A percentile compares a stretch with the other conserved stretches of the same genome.
Conservation (phyloP, 2,888 invertebrate genomes). For the Eristalinus sepulchralis region DNA sequence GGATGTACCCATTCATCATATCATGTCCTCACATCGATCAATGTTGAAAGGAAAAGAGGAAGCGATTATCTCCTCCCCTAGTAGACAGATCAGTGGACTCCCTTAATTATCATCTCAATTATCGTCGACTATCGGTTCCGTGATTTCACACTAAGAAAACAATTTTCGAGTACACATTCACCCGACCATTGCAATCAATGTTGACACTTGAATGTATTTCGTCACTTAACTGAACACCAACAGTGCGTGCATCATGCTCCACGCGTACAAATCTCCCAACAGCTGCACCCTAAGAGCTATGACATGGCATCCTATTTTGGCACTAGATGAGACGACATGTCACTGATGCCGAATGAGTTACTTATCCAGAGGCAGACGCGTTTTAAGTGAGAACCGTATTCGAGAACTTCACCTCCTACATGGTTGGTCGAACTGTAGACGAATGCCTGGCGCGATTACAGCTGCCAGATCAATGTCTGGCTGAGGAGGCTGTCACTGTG, state of each 20-base stretch:
- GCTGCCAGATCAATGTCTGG: conserved; percentile 66
- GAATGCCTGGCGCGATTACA: conserved; percentile 54
- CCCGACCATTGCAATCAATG: conserved; percentile 52
- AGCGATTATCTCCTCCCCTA: conserved; percentile 15
- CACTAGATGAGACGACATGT: conserved; percentile 60
- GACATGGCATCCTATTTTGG: conserved; percentile 58
- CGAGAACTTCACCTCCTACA: conserved; percentile 5
- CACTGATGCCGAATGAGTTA: conserved; percentile 63
- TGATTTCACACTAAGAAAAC: conserved; percentile 35
- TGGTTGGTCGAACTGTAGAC: conserved; percentile 38
- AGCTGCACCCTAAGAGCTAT: conserved; percentile 48
- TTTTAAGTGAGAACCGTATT: conserved; percentile 12
- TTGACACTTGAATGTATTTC: conserved; percentile 69
- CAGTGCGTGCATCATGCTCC: conserved; percentile 15
- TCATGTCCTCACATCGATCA: conserved; percentile 54
- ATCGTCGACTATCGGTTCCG: conserved; percentile 43
- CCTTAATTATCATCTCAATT: conserved; percentile 67
- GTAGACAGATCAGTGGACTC: not conserved
- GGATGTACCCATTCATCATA: conserved; percentile 58
- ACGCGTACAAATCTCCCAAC: conserved; percentile 54
- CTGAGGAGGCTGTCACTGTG: conserved; percentile 32
- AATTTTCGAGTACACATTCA: conserved; percentile 48
- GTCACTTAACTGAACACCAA: conserved; percentile 62
- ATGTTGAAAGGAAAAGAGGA: conserved; percentile 15
- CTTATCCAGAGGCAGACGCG: not conserved